Conservation (phyloP, 2,113 vertebrate species). For the Pica pica region DNA sequence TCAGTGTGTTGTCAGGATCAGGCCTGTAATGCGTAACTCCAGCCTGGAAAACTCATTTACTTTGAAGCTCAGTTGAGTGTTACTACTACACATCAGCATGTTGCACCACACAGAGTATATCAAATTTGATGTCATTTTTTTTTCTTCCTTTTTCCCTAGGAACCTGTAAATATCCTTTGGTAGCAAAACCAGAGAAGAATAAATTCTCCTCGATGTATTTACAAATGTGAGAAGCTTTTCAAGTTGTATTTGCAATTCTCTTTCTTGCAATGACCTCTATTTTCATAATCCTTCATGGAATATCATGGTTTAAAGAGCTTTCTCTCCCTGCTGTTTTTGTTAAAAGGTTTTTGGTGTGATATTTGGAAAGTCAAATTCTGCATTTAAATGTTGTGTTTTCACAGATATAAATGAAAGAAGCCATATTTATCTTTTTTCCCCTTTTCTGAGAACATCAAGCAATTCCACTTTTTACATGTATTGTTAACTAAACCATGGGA, state of each 20-base stretch:
- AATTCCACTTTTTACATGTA: slow-evolving; percentile 36
- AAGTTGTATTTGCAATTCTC: slow-evolving; percentile 76
- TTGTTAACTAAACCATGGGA: slow-evolving; percentile 62
- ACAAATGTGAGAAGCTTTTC: slow-evolving; percentile 77
- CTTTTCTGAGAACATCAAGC: slow-evolving; percentile 24
- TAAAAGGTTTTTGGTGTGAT: slow-evolving; percentile 78
- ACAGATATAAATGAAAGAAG: slow-evolving; percentile 68
- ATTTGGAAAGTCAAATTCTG: slow-evolving; percentile 80
- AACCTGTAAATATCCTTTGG: slow-evolving; percentile 70
- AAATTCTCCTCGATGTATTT: slow-evolving; percentile 73
- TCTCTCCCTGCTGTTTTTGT: slow-evolving; percentile 79
- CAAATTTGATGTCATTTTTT: slow-evolving; percentile 65
- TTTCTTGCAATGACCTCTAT: slow-evolving; percentile 76
- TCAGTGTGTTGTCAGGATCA: slow-evolving; percentile 41
- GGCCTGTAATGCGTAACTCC: slow-evolving; percentile 20
- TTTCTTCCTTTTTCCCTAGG: slow-evolving; percentile 50
- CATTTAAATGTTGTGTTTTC: slow-evolving; percentile 79
- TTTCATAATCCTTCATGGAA: slow-evolving; percentile 83
- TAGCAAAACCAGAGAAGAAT: slow-evolving; percentile 69
- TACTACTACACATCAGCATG: slow-evolving; percentile 9
- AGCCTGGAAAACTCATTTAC: slow-evolving; percentile 51
- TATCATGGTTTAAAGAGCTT: slow-evolving; percentile 78
- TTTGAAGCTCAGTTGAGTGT: slow-evolving; percentile 45
- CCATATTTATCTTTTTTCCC: slow-evolving; percentile 45
- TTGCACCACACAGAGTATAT: slow-evolving; percentile 53